These are phyloP conservation scores for Gavialis gangeticus DNA, from an alignment of 2,113 vertebrate species.

Conservation along the genomic window DNA sequence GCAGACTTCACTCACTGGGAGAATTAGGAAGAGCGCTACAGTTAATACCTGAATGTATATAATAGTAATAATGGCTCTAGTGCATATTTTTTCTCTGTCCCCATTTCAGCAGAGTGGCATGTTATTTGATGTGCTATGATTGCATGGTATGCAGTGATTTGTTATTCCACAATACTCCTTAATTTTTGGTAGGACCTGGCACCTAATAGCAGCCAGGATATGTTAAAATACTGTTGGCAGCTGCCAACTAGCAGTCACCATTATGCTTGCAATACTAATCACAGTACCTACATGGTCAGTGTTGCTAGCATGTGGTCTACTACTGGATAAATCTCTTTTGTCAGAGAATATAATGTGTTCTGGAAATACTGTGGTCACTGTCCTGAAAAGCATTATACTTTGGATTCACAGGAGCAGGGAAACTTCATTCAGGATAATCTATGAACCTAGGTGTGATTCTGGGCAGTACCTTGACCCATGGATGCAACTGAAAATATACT, in stretches of 20 bases:
- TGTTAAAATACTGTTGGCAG: neutral
- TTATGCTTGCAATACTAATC: neutral
- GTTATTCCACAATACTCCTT: neutral
- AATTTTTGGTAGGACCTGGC: neutral
- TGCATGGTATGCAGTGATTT: neutral
- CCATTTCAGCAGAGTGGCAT: neutral
- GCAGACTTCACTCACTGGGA: fast-evolving
- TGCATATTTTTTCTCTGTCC: neutral
- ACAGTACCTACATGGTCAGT: neutral
- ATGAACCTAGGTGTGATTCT: neutral
- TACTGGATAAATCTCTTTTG: neutral
- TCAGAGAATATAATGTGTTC: neutral
- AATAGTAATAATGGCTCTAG: neutral
- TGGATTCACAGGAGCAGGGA: neutral
- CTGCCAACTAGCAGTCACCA: constrained; percentile 5
- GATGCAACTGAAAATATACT: neutral
- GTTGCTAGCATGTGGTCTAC: neutral
- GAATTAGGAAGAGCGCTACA: neutral
- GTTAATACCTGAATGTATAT: too few relatives aligned
- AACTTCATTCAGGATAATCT: neutral
- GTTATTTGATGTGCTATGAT: neutral
- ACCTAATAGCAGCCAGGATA: neutral
- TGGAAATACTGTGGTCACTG: neutral
- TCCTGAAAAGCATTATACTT: neutral
- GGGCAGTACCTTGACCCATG: neutral